phyloP scores from a whole-genome alignment of 2,888 invertebrate species.

The Cetonia aurata region DNA sequence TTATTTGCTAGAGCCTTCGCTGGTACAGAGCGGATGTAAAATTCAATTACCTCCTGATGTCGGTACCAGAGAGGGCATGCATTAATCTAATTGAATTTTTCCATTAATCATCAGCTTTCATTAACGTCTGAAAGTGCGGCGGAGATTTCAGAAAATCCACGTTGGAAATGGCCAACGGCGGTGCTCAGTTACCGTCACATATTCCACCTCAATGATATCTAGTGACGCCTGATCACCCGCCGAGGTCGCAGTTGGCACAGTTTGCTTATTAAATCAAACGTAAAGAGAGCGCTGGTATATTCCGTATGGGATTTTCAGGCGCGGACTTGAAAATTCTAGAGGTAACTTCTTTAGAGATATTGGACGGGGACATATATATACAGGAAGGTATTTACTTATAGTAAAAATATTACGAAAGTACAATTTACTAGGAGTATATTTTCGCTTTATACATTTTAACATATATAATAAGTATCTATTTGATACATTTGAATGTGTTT shows the following conservation, averaged over 20 bases:
- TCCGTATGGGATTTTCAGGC: slow-evolving; percentile 9
- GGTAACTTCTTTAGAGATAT: background rate
- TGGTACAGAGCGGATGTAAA: background rate
- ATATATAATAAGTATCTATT: too few species aligned
- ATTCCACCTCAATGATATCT: slow-evolving; percentile 11
- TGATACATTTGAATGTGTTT: too few species aligned
- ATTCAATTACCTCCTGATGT: slow-evolving; percentile 14
- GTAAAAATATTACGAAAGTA: too few species aligned
- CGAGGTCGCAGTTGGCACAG: slow-evolving; percentile 29
- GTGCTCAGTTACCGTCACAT: slow-evolving; percentile 1
- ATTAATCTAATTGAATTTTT: slow-evolving; percentile 45
- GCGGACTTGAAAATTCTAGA: background rate
- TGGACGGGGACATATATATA: background rate
- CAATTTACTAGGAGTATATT: too few species aligned
- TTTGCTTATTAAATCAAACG: slow-evolving; percentile 51
- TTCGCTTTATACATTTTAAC: too few species aligned
- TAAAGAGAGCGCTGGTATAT: slow-evolving; percentile 38
- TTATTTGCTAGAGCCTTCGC: slow-evolving; percentile 18
- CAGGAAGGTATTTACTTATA: background rate
- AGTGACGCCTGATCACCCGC: slow-evolving; percentile 6
- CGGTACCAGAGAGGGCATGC: slow-evolving; percentile 9
- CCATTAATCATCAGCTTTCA: slow-evolving; percentile 41
- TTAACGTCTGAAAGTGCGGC: slow-evolving; percentile 30
- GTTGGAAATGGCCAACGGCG: slow-evolving; percentile 6
- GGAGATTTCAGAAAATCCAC: slow-evolving; percentile 8